These are phyloP conservation scores for Parus major DNA, from an alignment of 2,113 vertebrate genomes.

Conservation along the genomic window DNA sequence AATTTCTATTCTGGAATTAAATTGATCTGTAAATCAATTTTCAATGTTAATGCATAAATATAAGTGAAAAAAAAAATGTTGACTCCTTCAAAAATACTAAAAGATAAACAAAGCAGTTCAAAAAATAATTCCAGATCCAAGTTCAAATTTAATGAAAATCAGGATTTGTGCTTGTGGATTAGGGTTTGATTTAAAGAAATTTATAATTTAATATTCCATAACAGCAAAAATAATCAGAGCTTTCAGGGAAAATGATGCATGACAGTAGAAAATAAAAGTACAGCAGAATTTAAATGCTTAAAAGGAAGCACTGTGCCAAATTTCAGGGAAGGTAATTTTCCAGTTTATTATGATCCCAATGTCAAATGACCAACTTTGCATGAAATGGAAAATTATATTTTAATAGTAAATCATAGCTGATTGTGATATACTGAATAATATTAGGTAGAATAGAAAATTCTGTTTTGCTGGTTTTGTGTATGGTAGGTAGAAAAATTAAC, in stretches of 20 bases:
- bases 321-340: neutral
- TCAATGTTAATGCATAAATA: neutral
- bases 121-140: neutral
- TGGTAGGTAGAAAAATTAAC: neutral
- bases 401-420: neutral
- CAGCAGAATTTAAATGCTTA: neutral
- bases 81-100: neutral
- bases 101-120: neutral
- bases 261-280: neutral
- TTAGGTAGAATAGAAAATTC: neutral
- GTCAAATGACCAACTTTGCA: neutral
- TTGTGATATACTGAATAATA: neutral
- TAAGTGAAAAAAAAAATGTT: neutral
- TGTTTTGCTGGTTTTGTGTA: neutral
- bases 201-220: neutral
- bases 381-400: neutral
- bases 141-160: neutral
- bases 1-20: neutral
- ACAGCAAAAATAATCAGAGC: neutral
- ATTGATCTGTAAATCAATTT: neutral
- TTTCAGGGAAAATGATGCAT: neutral
- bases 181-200: neutral
- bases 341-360: neutral
- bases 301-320: neutral
- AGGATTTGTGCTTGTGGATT: neutral